Base-by-base conservation (phyloP, 2,113 vertebrate genomes). In the Bufo gargarizans region DNA sequence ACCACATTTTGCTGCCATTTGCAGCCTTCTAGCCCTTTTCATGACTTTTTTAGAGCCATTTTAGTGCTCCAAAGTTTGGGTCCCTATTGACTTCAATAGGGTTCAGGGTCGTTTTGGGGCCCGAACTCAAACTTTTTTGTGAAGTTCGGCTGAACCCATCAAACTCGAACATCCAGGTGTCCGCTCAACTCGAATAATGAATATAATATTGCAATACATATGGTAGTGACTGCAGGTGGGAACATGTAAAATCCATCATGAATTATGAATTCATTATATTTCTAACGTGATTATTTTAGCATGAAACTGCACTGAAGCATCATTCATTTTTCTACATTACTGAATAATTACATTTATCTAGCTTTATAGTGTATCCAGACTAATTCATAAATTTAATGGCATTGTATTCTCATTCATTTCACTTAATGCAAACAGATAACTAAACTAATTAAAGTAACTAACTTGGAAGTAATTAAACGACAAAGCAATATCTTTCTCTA, bases 351-450 rank as follows among this genome's bases (percentile, higher is more conserved):
- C 56, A 88, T 84, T 88, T 65, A 88, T 88, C 87, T 83, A 74
- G n/a, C 79, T 76, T 74, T 82, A 74, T 10, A 43, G 55, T 56
- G 33, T 63, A 82, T 71, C 19, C 7, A 50, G 80, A 76, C 80
- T 69, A 84, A 89, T 89, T 89, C 82, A 58, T 77, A 89, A 56
- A 84, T 89, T 77, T 89, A 89, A 89, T 84, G 72, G 81, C 72
- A 89, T 84, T 89, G 87, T 89, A 56, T 88, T 88, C 81, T 50
- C 87, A 77, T 88, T 84, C 69, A 88, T 84, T 84, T 74, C 81
- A 84, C 87, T 89, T 83, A 78, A 89, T 89, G 50, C 58, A 89
- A 89, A 89, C 82, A 89, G 82, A 89, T 89, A 89, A 89, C 87
- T 84, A 89, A 84, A 89, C 81, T 84, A 84, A 89, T 84, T 89